Evolutionary conservation across 1,140 invertebrate genomes (phyloP), one percentile per base, ranked within the genome.

Genomic region (Danaus melanippus): DNA sequence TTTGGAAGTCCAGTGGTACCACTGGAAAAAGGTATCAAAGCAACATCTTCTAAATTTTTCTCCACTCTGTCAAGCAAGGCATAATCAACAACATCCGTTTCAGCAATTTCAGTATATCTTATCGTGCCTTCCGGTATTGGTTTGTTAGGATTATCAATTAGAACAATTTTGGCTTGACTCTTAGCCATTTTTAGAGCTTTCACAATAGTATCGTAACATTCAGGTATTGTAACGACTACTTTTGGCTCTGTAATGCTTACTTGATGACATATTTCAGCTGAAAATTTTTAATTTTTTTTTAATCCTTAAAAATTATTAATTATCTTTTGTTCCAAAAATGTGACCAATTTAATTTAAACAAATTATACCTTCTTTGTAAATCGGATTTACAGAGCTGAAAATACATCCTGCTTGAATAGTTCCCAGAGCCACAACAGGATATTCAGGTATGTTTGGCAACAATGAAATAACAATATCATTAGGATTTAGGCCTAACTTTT

Each of bases 1-100:
- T 98, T 98, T 0, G 96, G 96, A 49, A 94, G 74, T 47, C 96
- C 95, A 39, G 96, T 98, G 0, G 96, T 97, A 6, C 96, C 96
- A 83, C 95, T 96, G 0, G 95, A 93, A 72, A 92, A 93, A 0
- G 92, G 92, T 56, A 93, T 78, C 12, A 90, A 57, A 2, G 89
- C 90, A 1, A 89, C 39, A 60, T 91, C 89, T 21, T 90, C 78
- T 0, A 64, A 50, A 9, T 75, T 81, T 42, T 60, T 77, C 9
- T 70, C 69, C 21, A 84, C 60, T 69, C 74, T 84, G 46, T 84
- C 74, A 11, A 86, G 50, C 10, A 79, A 48, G 44, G 11, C 45
- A 50, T 68, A 68, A 69, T 84, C 79, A 12, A 64, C 64, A 66
- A 81, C 76, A 8, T 71, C 74, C 7, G 67, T 69, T 70, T 89